These are phyloP conservation scores for Cheilosia urbana DNA, from an alignment of 2,888 invertebrate species.

Conservation along the genomic window DNA sequence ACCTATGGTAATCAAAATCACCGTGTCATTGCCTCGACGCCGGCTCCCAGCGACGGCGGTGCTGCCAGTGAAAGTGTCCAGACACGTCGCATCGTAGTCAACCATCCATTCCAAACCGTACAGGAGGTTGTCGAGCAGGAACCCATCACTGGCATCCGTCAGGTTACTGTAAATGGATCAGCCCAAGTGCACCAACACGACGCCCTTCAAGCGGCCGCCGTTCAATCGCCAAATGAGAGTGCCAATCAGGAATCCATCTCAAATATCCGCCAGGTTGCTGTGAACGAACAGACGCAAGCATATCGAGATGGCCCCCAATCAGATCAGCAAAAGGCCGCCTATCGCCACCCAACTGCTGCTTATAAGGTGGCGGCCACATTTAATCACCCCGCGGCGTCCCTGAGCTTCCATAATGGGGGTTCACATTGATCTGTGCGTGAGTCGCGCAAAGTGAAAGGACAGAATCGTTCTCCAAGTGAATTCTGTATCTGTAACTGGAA, in stretches of 20 bases:
- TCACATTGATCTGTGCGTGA: constrained; percentile 51
- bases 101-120: constrained; percentile 86
- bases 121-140: constrained; percentile 86
- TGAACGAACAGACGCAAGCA: constrained; percentile 1
- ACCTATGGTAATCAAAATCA: constrained; percentile 57
- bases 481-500: constrained; percentile 31
- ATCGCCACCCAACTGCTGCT: constrained; percentile 30
- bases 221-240: constrained; percentile 78
- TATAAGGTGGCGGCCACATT: constrained; percentile 47
- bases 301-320: constrained; percentile 47
- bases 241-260: constrained; percentile 10
- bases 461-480: constrained; percentile 51
- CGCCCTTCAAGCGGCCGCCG: constrained; percentile 84
- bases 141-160: constrained; percentile 86
- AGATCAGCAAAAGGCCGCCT: constrained; percentile 59
- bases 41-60: constrained; percentile 84
- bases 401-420: constrained; percentile 59
- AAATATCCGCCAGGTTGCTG: background rate
- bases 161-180: constrained; percentile 86
- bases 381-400: constrained; percentile 56
- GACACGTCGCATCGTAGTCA: constrained; percentile 86
- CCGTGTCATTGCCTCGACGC: constrained; percentile 86
- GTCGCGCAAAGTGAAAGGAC: constrained; percentile 63
- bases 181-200: constrained; percentile 77
- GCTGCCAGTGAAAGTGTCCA: constrained; percentile 86